phyloP scores from a whole-genome alignment of 2,888 invertebrate species.

The Anticlea derivata region DNA sequence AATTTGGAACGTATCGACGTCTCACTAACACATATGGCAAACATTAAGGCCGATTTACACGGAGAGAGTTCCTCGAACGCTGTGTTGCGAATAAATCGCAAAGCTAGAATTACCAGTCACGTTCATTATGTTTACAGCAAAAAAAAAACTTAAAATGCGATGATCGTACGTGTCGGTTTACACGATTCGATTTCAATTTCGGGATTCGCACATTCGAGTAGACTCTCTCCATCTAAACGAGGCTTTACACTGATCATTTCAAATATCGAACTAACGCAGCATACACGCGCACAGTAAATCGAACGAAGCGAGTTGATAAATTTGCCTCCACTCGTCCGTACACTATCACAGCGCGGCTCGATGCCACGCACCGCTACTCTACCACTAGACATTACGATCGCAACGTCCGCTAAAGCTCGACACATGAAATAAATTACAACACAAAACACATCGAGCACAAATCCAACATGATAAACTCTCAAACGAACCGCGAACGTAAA shows the following conservation, averaged over 20 bases:
- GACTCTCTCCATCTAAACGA: no score
- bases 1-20: slow-evolving; percentile 71
- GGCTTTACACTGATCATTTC: slow-evolving; percentile 51
- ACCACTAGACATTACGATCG: slow-evolving; percentile 14
- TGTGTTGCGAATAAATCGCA: no score
- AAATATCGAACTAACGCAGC: slow-evolving; percentile 44
- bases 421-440: slow-evolving; percentile 50
- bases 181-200: no score
- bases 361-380: slow-evolving; percentile 2
- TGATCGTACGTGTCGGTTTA: no score
- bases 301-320: slow-evolving; percentile 33
- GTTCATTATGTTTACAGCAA: no score
- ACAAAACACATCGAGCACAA: slow-evolving; percentile 41
- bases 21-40: slow-evolving; percentile 81
- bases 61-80: no score
- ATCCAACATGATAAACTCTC: slow-evolving; percentile 48
- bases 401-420: slow-evolving; percentile 39
- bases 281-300: slow-evolving; percentile 41
- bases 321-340: slow-evolving; percentile 1
- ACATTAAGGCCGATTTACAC: no score
- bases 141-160: no score
- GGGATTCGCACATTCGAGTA: no score
- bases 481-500: slow-evolving; percentile 39
- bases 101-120: no score
- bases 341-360: slow-evolving; percentile 15